Conservation (phyloP, 2,888 invertebrate species). For the Chrysodeixis includens region DNA sequence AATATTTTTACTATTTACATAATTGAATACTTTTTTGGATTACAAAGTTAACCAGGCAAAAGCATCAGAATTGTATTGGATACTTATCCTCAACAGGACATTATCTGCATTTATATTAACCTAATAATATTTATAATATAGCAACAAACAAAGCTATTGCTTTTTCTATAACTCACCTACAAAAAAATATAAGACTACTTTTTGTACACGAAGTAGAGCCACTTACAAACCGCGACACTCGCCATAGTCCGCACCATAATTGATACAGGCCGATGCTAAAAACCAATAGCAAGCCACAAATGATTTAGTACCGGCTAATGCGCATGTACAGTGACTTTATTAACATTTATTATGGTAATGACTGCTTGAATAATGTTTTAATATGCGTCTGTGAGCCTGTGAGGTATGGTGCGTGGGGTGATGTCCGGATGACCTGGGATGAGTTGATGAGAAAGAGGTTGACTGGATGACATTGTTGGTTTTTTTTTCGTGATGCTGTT, state of each 20-base stretch:
- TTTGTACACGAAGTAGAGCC: slow-evolving; percentile 65
- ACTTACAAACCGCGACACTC: slow-evolving; percentile 53
- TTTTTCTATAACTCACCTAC: no score
- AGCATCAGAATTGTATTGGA: no score
- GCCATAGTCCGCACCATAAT: slow-evolving; percentile 80
- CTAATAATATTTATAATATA: no score
- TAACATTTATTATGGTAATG: slow-evolving; percentile 88
- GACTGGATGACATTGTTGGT: no score
- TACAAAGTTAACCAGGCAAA: no score
- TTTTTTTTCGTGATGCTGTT: no score
- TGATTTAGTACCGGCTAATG: slow-evolving; percentile 85
- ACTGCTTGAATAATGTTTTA: slow-evolving; percentile 76
- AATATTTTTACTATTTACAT: no score
- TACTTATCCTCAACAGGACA: no score
- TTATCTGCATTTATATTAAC: no score
- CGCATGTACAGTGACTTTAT: slow-evolving; percentile 83
- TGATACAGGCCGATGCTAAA: slow-evolving; percentile 80
- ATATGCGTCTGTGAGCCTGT: slow-evolving; percentile 66
- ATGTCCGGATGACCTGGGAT: slow-evolving; percentile 48
- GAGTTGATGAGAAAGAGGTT: slow-evolving; percentile 14
- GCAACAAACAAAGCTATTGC: no score
- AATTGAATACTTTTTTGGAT: no score
- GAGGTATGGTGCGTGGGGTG: slow-evolving; percentile 51
- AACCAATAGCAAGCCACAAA: slow-evolving; percentile 81
- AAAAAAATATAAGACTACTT: no score